Evolutionary conservation across 2,797 vertebrate species (phyloP).

Genomic region (Peromyscus nudipes): DNA sequence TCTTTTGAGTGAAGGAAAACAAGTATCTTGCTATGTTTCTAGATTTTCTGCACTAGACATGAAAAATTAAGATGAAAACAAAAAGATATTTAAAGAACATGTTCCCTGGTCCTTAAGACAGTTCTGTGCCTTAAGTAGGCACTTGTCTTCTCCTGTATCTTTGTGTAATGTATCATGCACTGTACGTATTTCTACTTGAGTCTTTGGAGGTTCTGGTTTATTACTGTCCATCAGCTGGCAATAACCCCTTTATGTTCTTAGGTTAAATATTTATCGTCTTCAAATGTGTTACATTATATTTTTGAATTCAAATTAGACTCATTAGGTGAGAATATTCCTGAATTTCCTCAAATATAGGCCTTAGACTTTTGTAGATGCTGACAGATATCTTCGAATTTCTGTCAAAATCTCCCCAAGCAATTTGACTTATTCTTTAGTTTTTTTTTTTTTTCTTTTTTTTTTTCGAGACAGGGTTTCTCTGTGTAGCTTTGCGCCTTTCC

Average conservation of each 20-base stretch:
- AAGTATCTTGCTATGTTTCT: not conserved
- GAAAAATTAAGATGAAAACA: conserved; percentile 19
- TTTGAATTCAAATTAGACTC: conserved; percentile 62
- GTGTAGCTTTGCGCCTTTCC: too few relatives aligned
- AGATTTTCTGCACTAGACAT: conserved; percentile 23
- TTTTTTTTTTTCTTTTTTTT: too few relatives aligned
- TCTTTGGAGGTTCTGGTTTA: not conserved
- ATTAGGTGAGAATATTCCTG: not conserved
- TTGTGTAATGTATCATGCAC: not conserved
- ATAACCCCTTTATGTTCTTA: conserved; percentile 41
- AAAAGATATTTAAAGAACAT: conserved; percentile 6
- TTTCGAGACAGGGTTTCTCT: too few relatives aligned
- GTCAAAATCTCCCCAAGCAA: not conserved
- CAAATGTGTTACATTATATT: conserved; percentile 51
- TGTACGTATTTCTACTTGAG: not conserved
- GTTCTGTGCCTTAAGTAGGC: not conserved
- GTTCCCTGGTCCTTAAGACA: not conserved
- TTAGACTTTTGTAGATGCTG: not conserved
- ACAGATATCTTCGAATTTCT: not conserved
- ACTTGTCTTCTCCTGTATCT: not conserved
- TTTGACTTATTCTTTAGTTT: conserved; percentile 14
- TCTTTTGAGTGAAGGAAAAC: not conserved
- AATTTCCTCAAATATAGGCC: not conserved
- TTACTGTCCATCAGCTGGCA: not conserved
- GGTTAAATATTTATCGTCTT: conserved; percentile 61